Conservation (phyloP, 2,797 vertebrate species). For the Nyctalus aviator region DNA sequence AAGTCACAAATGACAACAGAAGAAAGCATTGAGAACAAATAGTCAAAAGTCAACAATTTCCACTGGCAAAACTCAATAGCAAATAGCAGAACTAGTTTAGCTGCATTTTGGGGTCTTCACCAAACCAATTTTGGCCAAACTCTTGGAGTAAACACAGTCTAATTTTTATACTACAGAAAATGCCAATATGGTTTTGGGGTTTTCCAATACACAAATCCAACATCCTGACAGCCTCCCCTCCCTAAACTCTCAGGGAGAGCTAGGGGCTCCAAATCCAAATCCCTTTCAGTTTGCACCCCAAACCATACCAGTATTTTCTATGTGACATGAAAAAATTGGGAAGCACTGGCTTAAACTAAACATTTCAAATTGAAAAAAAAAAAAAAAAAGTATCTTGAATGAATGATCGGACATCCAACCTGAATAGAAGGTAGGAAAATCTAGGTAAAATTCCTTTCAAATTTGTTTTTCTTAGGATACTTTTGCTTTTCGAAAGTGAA, state of each 20-base stretch:
- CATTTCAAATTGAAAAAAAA: constrained; percentile 11
- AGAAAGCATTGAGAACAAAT: background rate
- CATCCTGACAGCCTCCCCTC: background rate
- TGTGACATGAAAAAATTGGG: background rate
- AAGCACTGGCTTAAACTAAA: constrained; percentile 21
- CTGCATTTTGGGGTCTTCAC: background rate
- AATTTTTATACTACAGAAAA: constrained; percentile 36
- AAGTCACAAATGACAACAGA: constrained; percentile 38
- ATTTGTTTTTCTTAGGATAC: constrained; percentile 36
- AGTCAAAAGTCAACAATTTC: constrained; percentile 40
- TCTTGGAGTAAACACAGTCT: background rate
- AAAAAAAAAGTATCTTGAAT: constrained; percentile 37
- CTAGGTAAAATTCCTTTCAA: constrained; percentile 50
- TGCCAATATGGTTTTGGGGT: background rate
- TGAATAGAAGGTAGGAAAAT: constrained; percentile 55
- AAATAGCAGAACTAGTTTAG: constrained; percentile 13
- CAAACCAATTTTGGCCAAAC: constrained; percentile 38
- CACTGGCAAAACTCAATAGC: constrained; percentile 10
- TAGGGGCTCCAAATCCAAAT: background rate
- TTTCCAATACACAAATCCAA: constrained; percentile 24
- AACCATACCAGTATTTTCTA: constrained; percentile 7
- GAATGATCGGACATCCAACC: constrained; percentile 39
- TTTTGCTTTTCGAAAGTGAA: constrained; percentile 55
- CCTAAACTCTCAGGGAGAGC: background rate
- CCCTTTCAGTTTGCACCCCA: constrained; percentile 4